Evolutionary conservation across 2,113 vertebrate genomes (phyloP).

Genomic region (Bostrychus sinensis): DNA sequence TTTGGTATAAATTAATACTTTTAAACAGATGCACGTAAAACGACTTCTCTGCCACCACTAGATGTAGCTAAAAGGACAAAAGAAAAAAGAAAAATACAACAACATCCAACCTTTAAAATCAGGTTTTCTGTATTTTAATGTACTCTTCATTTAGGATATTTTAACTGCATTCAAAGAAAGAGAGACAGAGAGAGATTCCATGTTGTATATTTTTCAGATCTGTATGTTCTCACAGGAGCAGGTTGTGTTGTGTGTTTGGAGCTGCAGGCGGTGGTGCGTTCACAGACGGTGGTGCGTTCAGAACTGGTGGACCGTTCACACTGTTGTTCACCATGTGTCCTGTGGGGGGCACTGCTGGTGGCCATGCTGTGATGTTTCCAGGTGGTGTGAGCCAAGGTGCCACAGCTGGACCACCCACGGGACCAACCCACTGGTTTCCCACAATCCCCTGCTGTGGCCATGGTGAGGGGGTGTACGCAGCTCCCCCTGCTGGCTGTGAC

Average conservation of each 20-base stretch:
- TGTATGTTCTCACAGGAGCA: conserved; percentile 6
- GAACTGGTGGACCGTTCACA: background rate
- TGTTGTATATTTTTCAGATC: too few species aligned
- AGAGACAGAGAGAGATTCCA: too few species aligned
- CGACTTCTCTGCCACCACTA: too few species aligned
- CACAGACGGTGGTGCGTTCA: conserved; percentile 1
- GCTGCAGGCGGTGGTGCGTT: background rate
- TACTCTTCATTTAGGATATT: too few species aligned
- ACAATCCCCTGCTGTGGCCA: conserved; percentile 38
- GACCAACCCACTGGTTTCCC: conserved; percentile 40
- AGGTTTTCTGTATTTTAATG: too few species aligned
- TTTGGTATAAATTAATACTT: too few species aligned
- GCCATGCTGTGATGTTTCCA: background rate
- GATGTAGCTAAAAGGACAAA: too few species aligned
- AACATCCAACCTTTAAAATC: too few species aligned
- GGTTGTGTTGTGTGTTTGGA: background rate
- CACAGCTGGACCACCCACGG: background rate
- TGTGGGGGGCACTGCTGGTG: conserved; percentile 12
- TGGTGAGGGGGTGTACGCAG: conserved; percentile 40
- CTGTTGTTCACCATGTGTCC: background rate
- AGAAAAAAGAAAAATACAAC: too few species aligned
- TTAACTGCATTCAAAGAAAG: too few species aligned
- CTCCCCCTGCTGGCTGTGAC: conserved; percentile 42
- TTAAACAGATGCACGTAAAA: too few species aligned
- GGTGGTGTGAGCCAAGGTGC: background rate